Evolutionary conservation across 2,888 invertebrate species (phyloP).

Genomic region (Coelinius sp.): DNA sequence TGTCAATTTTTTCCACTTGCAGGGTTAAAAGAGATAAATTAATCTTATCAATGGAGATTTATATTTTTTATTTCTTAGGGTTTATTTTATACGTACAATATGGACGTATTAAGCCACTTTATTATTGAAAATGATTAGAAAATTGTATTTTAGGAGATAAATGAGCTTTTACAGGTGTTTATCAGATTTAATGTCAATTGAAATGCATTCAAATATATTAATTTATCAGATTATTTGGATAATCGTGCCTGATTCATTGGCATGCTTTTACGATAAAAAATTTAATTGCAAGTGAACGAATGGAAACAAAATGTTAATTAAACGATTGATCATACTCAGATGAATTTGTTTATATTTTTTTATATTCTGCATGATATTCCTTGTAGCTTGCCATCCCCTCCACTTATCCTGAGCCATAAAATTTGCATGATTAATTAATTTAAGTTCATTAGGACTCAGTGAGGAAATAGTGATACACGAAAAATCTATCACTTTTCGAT

Average conservation of each 20-base stretch:
- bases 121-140: slow-evolving; percentile 50
- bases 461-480: neutral
- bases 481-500: neutral
- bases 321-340: neutral
- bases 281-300: neutral
- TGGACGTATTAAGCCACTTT: slow-evolving; percentile 58
- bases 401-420: slow-evolving; percentile 11
- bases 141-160: slow-evolving; percentile 40
- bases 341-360: neutral
- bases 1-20: neutral
- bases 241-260: slow-evolving; percentile 17
- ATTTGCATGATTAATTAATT: slow-evolving; percentile 12
- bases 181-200: neutral
- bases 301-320: neutral
- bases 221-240: neutral
- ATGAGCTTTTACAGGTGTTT: slow-evolving; percentile 8
- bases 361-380: slow-evolving; percentile 6
- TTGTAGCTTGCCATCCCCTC: slow-evolving; percentile 18
- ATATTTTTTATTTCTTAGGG: slow-evolving; percentile 19
- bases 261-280: slow-evolving; percentile 1
- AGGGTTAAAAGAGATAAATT: neutral
- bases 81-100: slow-evolving; percentile 34
- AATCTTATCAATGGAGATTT: neutral
- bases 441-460: neutral
- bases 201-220: slow-evolving; percentile 21